Base-by-base conservation (phyloP, 2,888 invertebrate genomes). In the Tetramorium bicarinatum region DNA sequence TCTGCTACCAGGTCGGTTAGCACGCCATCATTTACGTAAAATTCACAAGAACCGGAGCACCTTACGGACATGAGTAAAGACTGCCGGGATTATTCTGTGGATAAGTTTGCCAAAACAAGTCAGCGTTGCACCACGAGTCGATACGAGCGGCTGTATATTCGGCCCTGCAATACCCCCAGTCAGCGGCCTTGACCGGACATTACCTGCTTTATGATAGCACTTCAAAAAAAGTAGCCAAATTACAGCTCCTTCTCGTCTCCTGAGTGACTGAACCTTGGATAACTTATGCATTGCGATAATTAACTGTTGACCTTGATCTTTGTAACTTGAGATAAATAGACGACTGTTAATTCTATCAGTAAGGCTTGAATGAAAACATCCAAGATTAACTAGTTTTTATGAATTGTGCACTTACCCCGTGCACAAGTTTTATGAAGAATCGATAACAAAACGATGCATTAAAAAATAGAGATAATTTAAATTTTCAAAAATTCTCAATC, bases 11-110 rank as follows among this genome's bases (percentile, higher is more conserved):
- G 82, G 47, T 69, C 75, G 75, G 41, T 80, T 83, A 79, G 41
- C 87, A 83, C 61, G 80, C 77, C 34, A 84, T 87, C 56, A 44
- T 82, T 49, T 82, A 67, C 52, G 66, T 71, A 56, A 86, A 88
- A 83, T 83, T 86, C 47, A 75, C 41, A 79, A 83, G 67, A 84
- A 76, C 11, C 61, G 21, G 21, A 21, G 61, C 61, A 38, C 21
- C 21, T 56, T 66, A 62, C n/a, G 74, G 41, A 77, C 4, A 74
- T 41, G 34, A 62, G 11, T 25, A 25, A 49, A 52, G 47, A 76
- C 18, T 79, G 61, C 61, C 11, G 49, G 21, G 56, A 15, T n/a
- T 69, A 61, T 82, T 59, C 25, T 61, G 67, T 52, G 34, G 34
- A 13, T 59, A 41, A 8, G 34, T 29, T 56, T 44, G 13, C 21